Base-by-base conservation (phyloP, 2,797 vertebrate genomes). In the Sebastes variabilis region DNA sequence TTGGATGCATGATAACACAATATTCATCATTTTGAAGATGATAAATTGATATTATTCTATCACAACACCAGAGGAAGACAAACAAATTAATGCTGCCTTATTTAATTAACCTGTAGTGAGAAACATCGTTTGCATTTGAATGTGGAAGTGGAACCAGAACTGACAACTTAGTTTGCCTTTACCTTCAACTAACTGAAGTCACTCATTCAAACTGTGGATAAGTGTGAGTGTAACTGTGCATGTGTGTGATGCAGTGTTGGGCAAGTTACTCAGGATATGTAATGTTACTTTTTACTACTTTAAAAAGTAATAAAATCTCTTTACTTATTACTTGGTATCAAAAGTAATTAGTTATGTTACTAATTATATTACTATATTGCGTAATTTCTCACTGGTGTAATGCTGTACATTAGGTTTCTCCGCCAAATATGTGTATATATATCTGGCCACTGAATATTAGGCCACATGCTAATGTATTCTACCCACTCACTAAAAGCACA, bases 71-170 rank as follows among this genome's bases (percentile, higher is more conserved):
- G 32, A 49, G 16, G 8, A 59, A 27, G 5, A 42, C 1, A 74
- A 62, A 73, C 24, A 38, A 32, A 73, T 27, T 18, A 58, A 2
- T 27, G n/a, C 5, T 32, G 25, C 36, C 18, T 29, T 49, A 61
- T 60, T 75, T 54, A 62, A 81, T 75, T 10, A 81, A 55, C 24
- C 16, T 75, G 54, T 18, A 27, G 24, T 52, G n/a, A 54, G 8
- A 66, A 49, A 54, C 24, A 34, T 16, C 55, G 7, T 54, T 64
- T 69, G 38, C 9, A 24, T 81, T 74, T 36, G 27, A 32, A 66
- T 54, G 10, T 59, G 56, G 14, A 62, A 34, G 24, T 27, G 13
- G 10, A 24, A 9, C 16, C 9, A 20, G 60, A 65, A 20, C 32
- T 36, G 20, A 64, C 10, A 76, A 14, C 27, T 25, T 56, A 24